Evolutionary conservation across 2,113 vertebrate genomes (phyloP), one percentile per base, ranked within the genome.

Genomic region (Stomatorhinus ivindoensis): DNA sequence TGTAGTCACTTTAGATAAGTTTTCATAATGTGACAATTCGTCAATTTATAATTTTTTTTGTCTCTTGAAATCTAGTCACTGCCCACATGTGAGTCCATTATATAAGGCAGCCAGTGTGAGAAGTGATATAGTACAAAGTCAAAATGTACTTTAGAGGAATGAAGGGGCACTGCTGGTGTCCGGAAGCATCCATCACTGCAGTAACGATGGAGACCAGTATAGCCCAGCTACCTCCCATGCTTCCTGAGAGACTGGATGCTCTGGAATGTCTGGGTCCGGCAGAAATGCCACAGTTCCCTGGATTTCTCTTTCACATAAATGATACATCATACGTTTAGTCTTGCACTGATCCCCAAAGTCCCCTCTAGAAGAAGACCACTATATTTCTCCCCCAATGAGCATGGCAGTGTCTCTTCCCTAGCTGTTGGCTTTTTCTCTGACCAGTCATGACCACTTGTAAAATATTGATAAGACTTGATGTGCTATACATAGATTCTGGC

Each of bases 391-490:
- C 6, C 58, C 46, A 31, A 1, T 4, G 15, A 51, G 83, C 8
- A 69, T 17, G 13, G 21, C 19, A 73, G 42, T 42, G 5, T 55
- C 65, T 88, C 88, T 89, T 51, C 88, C 76, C 31, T 42, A 92
- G 50, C 90, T 92, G 91, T 92, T 90, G 91, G 90, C 88, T 92
- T n/a, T 88, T 88, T 89, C 73, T 88, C 47, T 17, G 48, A 92
- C 91, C 90, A 88, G 53, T 51, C n/a, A 89, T 90, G 88, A 89
- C 89, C 90, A 48, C 15, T 48, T 89, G 90, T 95, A 90, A 93
- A 95, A 94, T 92, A 95, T 95, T 93, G 91, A 95, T 93, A 87
- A 76, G 55, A 76, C 88, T 9, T n/a, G 27, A 19, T 69, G 89
- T 89, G 88, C 91, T 93, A 91, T 93, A 92, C 91, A 92, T 93